Percentiles rank a stretch among this genome's conserved stretches.
phyloP scores from a whole-genome alignment of 1,140 invertebrate species.

The Eupristina koningsbergeri region DNA sequence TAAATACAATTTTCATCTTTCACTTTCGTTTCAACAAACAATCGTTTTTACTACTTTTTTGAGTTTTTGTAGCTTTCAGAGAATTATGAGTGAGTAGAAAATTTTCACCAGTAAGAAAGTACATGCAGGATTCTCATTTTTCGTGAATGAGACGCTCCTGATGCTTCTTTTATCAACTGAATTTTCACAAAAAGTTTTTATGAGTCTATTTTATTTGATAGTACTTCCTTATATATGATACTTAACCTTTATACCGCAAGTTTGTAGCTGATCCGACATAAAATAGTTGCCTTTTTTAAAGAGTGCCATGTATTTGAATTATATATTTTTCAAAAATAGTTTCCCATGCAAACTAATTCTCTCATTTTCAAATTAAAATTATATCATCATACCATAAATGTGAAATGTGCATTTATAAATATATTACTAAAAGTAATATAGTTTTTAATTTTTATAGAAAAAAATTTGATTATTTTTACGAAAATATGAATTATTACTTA shows the following conservation, averaged over 20 bases:
- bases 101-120: conserved; percentile 20
- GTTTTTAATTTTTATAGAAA: no score
- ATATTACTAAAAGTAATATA: no score
- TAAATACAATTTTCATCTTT: not conserved
- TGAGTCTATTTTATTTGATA: conserved; percentile 15
- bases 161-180: not conserved
- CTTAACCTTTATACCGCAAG: conserved; percentile 34
- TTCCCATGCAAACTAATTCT: not conserved
- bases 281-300: not conserved
- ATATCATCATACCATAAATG: no score
- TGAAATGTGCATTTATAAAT: no score
- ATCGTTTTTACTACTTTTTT: not conserved
- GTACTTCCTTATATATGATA: not conserved
- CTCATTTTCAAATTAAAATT: not conserved
- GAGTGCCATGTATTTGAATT: not conserved
- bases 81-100: conserved; percentile 23
- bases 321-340: not conserved
- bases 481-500: no score
- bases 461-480: no score
- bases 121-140: not conserved
- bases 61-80: not conserved
- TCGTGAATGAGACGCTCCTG: not conserved
- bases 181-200: conserved; percentile 30
- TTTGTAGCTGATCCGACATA: conserved; percentile 11
- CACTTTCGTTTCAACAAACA: not conserved